Conservation (phyloP, 2,113 vertebrate genomes). For the Nettapus auritus region DNA sequence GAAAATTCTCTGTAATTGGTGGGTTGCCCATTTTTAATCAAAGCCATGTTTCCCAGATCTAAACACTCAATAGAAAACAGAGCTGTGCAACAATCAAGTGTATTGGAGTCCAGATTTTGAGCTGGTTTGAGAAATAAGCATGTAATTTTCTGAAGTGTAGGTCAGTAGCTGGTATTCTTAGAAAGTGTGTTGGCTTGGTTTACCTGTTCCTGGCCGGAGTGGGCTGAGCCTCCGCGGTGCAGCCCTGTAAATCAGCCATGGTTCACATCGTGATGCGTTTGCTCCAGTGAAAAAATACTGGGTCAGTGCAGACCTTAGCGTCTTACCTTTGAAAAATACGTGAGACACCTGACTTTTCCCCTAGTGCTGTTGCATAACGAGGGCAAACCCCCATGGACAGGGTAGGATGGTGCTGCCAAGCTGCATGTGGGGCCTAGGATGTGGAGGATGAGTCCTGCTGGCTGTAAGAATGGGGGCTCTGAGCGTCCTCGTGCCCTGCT, state of each 20-base stretch:
- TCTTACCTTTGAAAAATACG: background rate
- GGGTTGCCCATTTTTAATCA: conserved; percentile 56
- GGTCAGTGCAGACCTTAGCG: background rate
- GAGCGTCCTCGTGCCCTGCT: background rate
- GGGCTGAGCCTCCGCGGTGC: background rate
- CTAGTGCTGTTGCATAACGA: background rate
- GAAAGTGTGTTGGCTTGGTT: background rate
- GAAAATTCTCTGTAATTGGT: conserved; percentile 48
- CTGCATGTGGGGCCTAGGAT: background rate
- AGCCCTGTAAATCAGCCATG: background rate
- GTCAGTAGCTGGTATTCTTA: conserved; percentile 30
- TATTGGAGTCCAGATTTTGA: conserved; percentile 9
- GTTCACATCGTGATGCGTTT: background rate
- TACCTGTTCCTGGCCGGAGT: background rate
- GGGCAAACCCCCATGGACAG: background rate
- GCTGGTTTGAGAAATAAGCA: conserved; percentile 28
- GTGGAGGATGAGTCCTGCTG: background rate
- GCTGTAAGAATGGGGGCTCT: background rate
- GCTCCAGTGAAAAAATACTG: background rate
- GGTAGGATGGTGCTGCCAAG: background rate
- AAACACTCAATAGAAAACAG: conserved; percentile 44
- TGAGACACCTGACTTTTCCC: background rate
- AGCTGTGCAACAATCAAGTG: background rate
- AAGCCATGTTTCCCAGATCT: conserved; percentile 14
- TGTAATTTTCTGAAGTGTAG: conserved; percentile 33